These are phyloP conservation scores for Ostrea denselamellosa DNA, from an alignment of 1,140 invertebrate species.

Conservation along the genomic window DNA sequence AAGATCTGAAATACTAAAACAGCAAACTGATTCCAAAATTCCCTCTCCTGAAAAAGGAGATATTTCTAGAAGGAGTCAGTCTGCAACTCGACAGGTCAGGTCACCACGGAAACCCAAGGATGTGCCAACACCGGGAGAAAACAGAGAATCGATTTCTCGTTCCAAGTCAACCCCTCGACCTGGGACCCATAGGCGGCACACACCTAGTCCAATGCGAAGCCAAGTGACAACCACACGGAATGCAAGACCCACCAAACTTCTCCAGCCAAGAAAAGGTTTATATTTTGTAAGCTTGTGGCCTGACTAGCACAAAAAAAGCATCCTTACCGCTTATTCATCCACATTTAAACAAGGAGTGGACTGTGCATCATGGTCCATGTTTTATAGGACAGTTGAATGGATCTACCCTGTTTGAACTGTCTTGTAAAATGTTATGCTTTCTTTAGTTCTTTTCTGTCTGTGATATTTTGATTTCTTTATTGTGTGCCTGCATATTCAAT, in stretches of 20 bases:
- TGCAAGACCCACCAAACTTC: slow-evolving; percentile 19
- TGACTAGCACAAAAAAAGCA: slow-evolving; percentile 19
- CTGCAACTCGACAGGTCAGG: slow-evolving; percentile 29
- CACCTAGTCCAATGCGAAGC: slow-evolving; percentile 39
- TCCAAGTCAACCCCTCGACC: slow-evolving; percentile 17
- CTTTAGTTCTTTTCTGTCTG: background rate
- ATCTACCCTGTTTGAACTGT: slow-evolving; percentile 28
- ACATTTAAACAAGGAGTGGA: background rate
- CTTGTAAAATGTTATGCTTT: slow-evolving; percentile 36
- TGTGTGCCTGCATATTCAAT: slow-evolving; percentile 3
- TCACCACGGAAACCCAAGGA: background rate
- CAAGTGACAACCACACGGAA: slow-evolving; percentile 14
- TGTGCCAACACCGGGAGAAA: background rate
- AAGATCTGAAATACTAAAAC: background rate
- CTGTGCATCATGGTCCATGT: slow-evolving; percentile 26
- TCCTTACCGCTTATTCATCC: background rate
- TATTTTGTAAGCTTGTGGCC: slow-evolving; percentile 35
- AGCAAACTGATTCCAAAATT: slow-evolving; percentile 34
- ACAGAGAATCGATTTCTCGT: background rate
- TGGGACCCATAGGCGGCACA: background rate
- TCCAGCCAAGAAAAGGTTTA: slow-evolving; percentile 37
- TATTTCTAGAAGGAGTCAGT: slow-evolving; percentile 42
- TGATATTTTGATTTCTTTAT: background rate
- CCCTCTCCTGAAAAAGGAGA: slow-evolving; percentile 43
- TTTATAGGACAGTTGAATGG: slow-evolving; percentile 38